Conservation (phyloP, 2,888 invertebrate genomes). For the Neria commutata region DNA sequence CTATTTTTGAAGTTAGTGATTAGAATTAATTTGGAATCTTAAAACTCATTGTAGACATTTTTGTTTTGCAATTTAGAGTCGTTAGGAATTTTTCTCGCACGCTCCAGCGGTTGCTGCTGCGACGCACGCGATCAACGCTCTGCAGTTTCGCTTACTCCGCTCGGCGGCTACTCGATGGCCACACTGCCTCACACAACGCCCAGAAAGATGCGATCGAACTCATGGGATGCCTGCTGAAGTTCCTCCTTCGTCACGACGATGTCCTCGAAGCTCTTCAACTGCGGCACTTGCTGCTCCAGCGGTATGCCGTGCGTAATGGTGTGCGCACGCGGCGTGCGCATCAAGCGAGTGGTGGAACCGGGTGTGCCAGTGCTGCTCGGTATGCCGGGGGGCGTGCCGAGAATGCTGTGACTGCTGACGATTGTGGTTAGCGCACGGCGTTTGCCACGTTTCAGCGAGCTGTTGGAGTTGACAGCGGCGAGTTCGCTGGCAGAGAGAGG, state of each 20-base stretch:
- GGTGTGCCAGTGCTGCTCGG: conserved; percentile 13
- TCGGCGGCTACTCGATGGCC: background rate
- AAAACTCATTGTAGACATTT: too few relatives aligned
- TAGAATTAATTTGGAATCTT: too few relatives aligned
- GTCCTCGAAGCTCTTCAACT: conserved; percentile 49
- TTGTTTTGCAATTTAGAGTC: too few relatives aligned
- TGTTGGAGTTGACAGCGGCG: background rate
- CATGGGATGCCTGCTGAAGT: conserved; percentile 46
- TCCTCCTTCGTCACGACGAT: conserved; percentile 54
- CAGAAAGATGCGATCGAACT: conserved; percentile 54
- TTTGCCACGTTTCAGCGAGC: conserved; percentile 43
- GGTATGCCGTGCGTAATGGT: conserved; percentile 31
- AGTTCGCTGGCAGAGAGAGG: background rate
- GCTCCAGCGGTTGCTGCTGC: too few relatives aligned
- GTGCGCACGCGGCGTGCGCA: conserved; percentile 37
- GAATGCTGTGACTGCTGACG: background rate
- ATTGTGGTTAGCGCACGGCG: conserved; percentile 46
- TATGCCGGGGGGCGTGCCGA: conserved; percentile 20
- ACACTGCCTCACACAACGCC: conserved; percentile 40
- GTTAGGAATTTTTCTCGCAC: too few relatives aligned
- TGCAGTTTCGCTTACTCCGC: background rate
- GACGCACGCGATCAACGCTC: too few relatives aligned
- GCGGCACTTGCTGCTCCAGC: conserved; percentile 26
- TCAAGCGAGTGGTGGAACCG: conserved; percentile 22
- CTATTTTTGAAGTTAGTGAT: too few relatives aligned